A percentile compares a stretch with the other conserved stretches of the same genome.
Conservation (phyloP, 2,888 invertebrate genomes). For the Yponomeuta sedellus region DNA sequence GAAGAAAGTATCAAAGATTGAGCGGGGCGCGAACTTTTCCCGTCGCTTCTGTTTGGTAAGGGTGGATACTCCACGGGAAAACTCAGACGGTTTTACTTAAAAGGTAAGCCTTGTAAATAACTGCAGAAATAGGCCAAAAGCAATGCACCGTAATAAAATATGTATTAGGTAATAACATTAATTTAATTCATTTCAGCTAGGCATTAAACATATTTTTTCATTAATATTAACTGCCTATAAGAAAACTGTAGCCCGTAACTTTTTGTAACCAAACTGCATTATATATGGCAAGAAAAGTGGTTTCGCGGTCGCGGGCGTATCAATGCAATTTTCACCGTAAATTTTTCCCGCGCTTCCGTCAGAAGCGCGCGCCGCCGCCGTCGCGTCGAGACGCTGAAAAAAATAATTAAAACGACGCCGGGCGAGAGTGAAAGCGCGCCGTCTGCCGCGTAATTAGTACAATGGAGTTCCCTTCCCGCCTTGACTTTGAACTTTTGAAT, state of each 20-base stretch:
- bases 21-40: conserved; percentile 70
- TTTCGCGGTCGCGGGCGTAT: conserved; percentile 1
- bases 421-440: conserved; percentile 73
- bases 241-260: too few species aligned
- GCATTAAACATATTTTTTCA: too few species aligned
- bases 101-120: neutral
- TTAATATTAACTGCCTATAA: too few species aligned
- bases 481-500: conserved; percentile 72
- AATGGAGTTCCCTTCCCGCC: conserved; percentile 71
- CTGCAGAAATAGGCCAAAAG: too few species aligned
- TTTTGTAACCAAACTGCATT: too few species aligned
- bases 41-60: conserved; percentile 41
- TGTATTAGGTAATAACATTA: too few species aligned
- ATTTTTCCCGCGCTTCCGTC: conserved; percentile 70
- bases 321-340: conserved; percentile 28
- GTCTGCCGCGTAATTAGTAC: conserved; percentile 76
- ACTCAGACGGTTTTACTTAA: neutral
- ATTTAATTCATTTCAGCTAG: too few species aligned
- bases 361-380: conserved; percentile 65
- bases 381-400: conserved; percentile 64
- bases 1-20: conserved; percentile 77
- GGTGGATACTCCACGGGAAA: conserved; percentile 34
- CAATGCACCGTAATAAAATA: too few species aligned
- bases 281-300: neutral
- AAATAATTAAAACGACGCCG: conserved; percentile 75